Base-by-base conservation (phyloP, 2,797 vertebrate species). In the Hippoglossus hippoglossus region DNA sequence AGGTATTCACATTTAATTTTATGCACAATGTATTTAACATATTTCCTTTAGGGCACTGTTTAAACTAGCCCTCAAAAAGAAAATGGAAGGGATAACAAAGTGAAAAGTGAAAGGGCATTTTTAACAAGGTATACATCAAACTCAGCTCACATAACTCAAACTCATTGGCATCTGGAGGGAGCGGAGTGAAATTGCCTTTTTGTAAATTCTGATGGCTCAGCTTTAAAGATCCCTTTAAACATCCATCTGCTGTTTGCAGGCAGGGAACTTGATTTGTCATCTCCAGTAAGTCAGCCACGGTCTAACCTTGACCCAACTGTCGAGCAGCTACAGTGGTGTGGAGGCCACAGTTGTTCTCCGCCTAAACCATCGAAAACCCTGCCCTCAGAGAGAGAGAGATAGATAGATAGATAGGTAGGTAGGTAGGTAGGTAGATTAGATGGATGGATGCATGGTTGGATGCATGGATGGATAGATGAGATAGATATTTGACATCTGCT, bases 361-460 rank as follows among this genome's bases (percentile, higher is more conserved):
- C 60, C 72, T 67, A 49, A 5, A 62, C 66, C 53, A 57, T 75
- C 62, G 87, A 58, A 58, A 75, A 63, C 39, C 62, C 50, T 80
- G 64, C 54, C 75, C 77, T 44, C 24, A 2, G 22, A 67, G 75
- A 19, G 39, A 41, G 6, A 1, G 3, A n/a, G n/a, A n/a, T 34
- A 52, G 31, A 52, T 11, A 24, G 41, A 36, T 16, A 19, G 16
- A 53, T 41, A 19, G 44, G 2, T 46, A 46, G 44, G 2, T 46
- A 46, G 12, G 18, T 18, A 2, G 15, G 5, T 44, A 1, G 41
- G 16, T 44, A 18, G 41, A 18, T 13, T 5, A 44, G 41, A 44
- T 44, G 34, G 16, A 61, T 24, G n/a, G 24, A 65, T 21, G 28
- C 53, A 24, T 44, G 36, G 52, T 31, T 52, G 53, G 50, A 59